Evolutionary conservation across 2,888 invertebrate species (phyloP).

Genomic region (Phlogophora meticulosa): DNA sequence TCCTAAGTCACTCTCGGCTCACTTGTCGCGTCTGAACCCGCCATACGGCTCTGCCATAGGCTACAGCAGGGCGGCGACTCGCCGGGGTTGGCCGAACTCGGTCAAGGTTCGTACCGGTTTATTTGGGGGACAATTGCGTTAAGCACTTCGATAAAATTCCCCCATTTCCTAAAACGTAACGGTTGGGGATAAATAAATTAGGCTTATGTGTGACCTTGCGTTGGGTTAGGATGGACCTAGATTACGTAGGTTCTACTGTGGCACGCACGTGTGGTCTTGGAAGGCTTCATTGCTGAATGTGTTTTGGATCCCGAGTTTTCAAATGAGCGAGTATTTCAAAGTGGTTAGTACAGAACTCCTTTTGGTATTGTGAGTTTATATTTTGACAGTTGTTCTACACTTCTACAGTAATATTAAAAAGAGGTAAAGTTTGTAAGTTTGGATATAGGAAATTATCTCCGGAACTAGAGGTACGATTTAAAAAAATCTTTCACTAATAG

Average conservation of each 20-base stretch:
- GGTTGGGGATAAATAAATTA: conserved; percentile 47
- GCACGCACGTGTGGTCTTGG: conserved; percentile 2
- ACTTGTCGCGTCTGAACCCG: conserved; percentile 46
- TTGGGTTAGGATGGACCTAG: conserved; percentile 8
- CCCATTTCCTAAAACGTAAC: conserved; percentile 36
- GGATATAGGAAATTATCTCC: too few species aligned
- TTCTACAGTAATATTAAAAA: too few species aligned
- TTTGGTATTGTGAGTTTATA: too few species aligned
- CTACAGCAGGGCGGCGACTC: conserved; percentile 28
- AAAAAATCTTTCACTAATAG: too few species aligned
- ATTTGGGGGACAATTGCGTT: conserved; percentile 52
- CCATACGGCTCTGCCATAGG: conserved; percentile 13
- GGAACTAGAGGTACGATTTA: too few species aligned
- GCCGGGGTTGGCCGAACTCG: conserved; percentile 53
- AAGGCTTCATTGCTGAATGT: neutral
- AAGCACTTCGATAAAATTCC: conserved; percentile 52
- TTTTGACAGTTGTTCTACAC: too few species aligned
- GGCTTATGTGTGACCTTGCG: conserved; percentile 29
- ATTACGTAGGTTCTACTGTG: neutral
- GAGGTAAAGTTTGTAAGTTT: too few species aligned
- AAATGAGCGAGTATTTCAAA: too few species aligned
- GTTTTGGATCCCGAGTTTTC: too few species aligned
- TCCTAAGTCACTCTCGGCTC: conserved; percentile 10
- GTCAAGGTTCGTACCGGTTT: conserved; percentile 57
- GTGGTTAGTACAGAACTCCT: too few species aligned